Percentiles rank a stretch among this genome's conserved stretches.
Conservation (phyloP, 2,797 vertebrate species). For the Danio choprae region DNA sequence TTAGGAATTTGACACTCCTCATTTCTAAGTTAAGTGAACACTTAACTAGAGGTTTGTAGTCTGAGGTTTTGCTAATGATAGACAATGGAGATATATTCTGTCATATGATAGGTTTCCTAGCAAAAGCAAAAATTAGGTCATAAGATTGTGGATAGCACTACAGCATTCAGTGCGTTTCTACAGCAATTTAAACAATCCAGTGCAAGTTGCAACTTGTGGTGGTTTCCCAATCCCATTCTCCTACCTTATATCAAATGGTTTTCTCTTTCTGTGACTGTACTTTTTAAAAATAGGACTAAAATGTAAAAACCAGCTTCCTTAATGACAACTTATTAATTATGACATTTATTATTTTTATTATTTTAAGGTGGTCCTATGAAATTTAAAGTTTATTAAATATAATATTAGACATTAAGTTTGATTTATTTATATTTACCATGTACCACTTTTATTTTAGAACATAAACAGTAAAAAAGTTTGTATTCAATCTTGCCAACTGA, state of each 20-base stretch:
- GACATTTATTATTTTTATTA: neutral
- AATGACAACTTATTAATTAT: neutral
- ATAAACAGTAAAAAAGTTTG: neutral
- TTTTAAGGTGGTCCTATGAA: neutral
- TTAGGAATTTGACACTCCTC: neutral
- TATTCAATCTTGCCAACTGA: neutral
- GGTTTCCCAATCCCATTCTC: neutral
- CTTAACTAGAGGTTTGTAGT: neutral
- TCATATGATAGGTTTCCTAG: neutral
- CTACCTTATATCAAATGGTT: neutral
- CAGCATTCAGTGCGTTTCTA: neutral
- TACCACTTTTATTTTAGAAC: neutral
- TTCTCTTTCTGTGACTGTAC: neutral
- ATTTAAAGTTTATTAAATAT: neutral
- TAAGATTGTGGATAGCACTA: neutral
- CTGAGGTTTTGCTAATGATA: neutral
- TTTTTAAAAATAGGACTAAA: neutral
- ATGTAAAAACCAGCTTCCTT: neutral
- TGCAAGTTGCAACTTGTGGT: neutral
- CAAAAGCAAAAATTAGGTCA: neutral
- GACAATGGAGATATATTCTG: neutral
- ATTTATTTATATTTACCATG: neutral
- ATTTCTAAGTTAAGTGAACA: neutral
- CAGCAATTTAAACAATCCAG: neutral
- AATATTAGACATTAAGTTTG: neutral